Conservation (phyloP, 2,113 vertebrate species). For the Mastomys natalensis region DNA sequence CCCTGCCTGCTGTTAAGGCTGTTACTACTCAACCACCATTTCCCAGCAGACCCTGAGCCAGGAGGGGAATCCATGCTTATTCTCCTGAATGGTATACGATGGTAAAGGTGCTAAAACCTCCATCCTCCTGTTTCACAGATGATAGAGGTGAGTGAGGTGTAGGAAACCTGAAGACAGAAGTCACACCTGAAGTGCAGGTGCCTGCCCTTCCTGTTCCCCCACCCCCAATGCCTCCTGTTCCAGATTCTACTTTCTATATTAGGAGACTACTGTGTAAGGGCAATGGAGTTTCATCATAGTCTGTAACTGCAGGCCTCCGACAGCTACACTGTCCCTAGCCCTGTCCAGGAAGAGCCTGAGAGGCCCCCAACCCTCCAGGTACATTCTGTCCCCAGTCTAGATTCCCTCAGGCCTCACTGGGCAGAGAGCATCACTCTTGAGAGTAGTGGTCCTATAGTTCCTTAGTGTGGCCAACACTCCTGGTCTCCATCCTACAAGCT, state of each 20-base stretch:
- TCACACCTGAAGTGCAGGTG: background rate
- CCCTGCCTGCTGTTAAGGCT: background rate
- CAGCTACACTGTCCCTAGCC: too few species aligned
- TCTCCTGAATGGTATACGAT: background rate
- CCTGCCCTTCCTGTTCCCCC: background rate
- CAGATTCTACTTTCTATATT: background rate
- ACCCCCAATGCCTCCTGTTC: background rate
- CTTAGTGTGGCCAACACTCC: too few species aligned
- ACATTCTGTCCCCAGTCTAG: too few species aligned
- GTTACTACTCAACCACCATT: background rate
- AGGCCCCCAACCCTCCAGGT: background rate
- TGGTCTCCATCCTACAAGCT: background rate
- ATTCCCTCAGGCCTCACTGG: background rate
- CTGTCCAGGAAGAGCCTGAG: background rate
- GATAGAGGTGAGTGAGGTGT: background rate
- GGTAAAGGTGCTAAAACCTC: too few species aligned
- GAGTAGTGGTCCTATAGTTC: background rate
- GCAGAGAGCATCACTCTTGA: background rate
- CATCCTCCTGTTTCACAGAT: background rate
- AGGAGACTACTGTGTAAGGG: background rate
- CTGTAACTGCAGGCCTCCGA: background rate
- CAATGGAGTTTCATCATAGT: rapidly evolving
- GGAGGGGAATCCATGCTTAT: rapidly evolving
- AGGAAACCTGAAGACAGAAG: background rate
- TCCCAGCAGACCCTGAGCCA: background rate